Evolutionary conservation across 92 coral and sea anemone species (phyloP).

Genomic region (Pocillopora meandrina): DNA sequence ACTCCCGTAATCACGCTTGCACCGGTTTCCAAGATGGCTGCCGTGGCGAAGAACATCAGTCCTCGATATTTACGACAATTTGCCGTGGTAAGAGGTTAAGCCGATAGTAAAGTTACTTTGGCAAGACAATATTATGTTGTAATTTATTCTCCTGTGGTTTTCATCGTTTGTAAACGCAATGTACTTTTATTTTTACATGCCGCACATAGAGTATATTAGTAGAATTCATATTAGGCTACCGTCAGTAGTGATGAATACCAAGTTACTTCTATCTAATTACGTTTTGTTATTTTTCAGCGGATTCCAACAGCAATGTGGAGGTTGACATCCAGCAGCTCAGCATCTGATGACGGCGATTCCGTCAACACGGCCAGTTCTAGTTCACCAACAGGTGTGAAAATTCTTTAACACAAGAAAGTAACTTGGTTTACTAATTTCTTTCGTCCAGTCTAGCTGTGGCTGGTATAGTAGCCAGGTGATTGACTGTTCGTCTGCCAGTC

Average conservation of each 20-base stretch:
- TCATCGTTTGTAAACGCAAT: too few relatives aligned
- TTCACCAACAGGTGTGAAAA: slow-evolving; percentile 12
- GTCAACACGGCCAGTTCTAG: background rate
- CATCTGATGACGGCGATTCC: slow-evolving; percentile 1
- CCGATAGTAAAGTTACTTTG: background rate
- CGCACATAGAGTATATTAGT: too few relatives aligned
- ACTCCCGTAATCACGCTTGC: background rate
- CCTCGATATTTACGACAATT: slow-evolving; percentile 25
- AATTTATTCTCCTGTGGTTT: too few relatives aligned
- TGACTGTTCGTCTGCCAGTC: too few relatives aligned
- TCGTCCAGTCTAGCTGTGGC: too few relatives aligned
- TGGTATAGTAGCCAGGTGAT: too few relatives aligned
- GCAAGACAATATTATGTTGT: background rate
- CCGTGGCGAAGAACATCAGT: slow-evolving; percentile 4
- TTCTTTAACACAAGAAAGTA: background rate
- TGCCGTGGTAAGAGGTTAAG: slow-evolving; percentile 4
- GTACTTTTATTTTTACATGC: too few relatives aligned
- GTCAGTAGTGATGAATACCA: background rate
- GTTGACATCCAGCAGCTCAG: background rate
- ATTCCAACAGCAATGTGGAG: slow-evolving; percentile 5
- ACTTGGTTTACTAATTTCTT: too few relatives aligned
- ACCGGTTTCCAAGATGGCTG: slow-evolving; percentile 72
- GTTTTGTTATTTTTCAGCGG: slow-evolving; percentile 13
- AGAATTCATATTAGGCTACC: too few relatives aligned
- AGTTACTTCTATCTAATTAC: background rate